Base-by-base conservation (phyloP, 53 echinoderm and acorn worm species). In the Pentamera pediparva region DNA sequence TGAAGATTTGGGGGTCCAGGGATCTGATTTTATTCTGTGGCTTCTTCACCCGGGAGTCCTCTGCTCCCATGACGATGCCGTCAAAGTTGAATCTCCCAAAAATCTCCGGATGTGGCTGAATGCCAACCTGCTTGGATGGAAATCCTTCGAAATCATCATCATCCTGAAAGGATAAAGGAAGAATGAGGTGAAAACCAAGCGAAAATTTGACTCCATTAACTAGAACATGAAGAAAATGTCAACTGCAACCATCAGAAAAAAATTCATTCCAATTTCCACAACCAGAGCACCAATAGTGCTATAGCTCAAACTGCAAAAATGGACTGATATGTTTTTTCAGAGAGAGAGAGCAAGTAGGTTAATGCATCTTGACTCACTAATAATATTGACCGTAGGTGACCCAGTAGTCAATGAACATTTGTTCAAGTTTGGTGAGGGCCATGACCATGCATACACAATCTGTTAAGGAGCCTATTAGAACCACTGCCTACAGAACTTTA, bases 111-210 rank as follows among this genome's bases (percentile, higher is more conserved):
- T 76, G 80, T 0, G 59, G 47, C 20, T 61, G 59, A 4, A 30
- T 51, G 26, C 84, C 85, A 29, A 72, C 71, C 31, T 89, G 82
- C 6, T 82, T 69, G 15, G 70, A 39, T 6, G 83, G 40, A 62
- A 92, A 92, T 5, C 92, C 92, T 50, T 75, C 59, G 53, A 92
- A 92, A 3, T 92, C 92, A 75, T 92, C 92, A 25, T 92, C 92
- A n/a, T n/a, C 58, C 32, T 3, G 25, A 15, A 57, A 57, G 29
- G 32, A 11, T 0, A 57, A 57, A 57, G 6, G 30, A 31, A 28
- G 17, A 3, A 41, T 15, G 9, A 10, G 9, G 13, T 13, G 3
- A 9, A 41, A 10, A 10, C 15, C 9, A 9, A 41, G 43, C 9
- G 43, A 41, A 41, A 9, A 10, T 41, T 9, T 15, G 43, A 41